Evolutionary conservation across 2,113 vertebrate species (phyloP).

Genomic region (Aspiorhynchus laticeps): DNA sequence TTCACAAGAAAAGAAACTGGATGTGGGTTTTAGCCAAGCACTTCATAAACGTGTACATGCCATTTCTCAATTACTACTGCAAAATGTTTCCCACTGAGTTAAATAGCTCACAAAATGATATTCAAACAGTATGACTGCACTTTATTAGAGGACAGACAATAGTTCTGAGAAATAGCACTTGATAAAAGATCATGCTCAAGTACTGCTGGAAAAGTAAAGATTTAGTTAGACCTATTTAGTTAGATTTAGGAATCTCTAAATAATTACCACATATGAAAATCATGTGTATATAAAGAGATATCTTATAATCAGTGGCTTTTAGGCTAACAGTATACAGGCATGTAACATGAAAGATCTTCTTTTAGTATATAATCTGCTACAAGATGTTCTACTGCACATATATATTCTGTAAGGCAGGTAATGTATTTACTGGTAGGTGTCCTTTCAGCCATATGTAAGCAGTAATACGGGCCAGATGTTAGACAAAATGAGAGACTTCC

Average conservation of each 20-base stretch:
- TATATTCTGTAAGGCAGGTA: not conserved
- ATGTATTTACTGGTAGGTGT: slow-evolving; percentile 23
- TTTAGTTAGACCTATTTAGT: not conserved
- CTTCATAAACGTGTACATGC: not conserved
- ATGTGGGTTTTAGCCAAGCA: not conserved
- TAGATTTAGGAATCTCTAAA: not conserved
- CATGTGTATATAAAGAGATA: not conserved
- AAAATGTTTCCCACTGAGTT: slow-evolving; percentile 2
- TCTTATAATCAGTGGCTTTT: not conserved
- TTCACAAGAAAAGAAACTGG: slow-evolving; percentile 1
- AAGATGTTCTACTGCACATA: not conserved
- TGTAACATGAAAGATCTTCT: not conserved
- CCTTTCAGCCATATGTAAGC: slow-evolving; percentile 6
- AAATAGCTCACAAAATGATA: slow-evolving; percentile 17
- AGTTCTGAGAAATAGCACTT: not conserved
- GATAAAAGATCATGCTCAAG: not conserved
- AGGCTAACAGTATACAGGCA: not conserved
- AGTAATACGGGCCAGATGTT: slow-evolving; percentile 30
- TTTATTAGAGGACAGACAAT: not conserved
- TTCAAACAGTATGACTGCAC: slow-evolving; percentile 7
- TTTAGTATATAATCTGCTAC: not conserved
- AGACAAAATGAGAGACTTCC: slow-evolving; percentile 2
- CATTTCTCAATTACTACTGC: slow-evolving; percentile 1
- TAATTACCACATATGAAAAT: not conserved
- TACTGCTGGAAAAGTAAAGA: not conserved